Evolutionary conservation across 2,888 invertebrate species (phyloP).

Genomic region (Hypolimnas misippus): DNA sequence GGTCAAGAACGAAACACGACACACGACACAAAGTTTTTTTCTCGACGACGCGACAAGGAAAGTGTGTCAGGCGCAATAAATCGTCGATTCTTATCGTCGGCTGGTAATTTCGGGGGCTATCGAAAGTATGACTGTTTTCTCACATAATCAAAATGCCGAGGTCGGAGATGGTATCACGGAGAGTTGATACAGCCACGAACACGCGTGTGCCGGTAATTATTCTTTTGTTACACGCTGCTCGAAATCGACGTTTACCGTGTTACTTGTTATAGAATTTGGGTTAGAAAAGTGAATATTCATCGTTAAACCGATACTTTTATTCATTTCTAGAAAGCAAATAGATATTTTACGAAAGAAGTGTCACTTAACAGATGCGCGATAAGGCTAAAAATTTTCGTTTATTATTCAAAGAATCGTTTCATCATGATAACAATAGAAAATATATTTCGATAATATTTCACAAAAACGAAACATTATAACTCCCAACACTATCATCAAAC

Average conservation of each 20-base stretch:
- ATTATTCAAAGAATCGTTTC: no score
- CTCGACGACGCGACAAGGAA: slow-evolving; percentile 55
- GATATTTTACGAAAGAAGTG: background rate
- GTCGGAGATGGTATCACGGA: slow-evolving; percentile 42
- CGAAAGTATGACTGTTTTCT: slow-evolving; percentile 59
- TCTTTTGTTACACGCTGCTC: slow-evolving; percentile 24
- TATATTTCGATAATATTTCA: background rate
- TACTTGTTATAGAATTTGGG: slow-evolving; percentile 27
- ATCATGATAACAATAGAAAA: no score
- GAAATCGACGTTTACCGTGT: slow-evolving; percentile 28
- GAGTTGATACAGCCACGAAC: slow-evolving; percentile 31
- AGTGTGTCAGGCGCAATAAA: slow-evolving; percentile 66
- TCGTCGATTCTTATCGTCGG: slow-evolving; percentile 55
- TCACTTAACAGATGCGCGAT: background rate
- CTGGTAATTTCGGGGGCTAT: slow-evolving; percentile 56
- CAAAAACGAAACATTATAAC: background rate
- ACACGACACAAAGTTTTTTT: slow-evolving; percentile 46
- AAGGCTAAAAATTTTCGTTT: no score
- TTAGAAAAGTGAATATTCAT: slow-evolving; percentile 38
- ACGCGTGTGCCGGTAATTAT: slow-evolving; percentile 28
- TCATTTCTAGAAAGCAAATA: background rate
- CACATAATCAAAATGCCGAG: slow-evolving; percentile 45
- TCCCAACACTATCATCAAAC: no score
- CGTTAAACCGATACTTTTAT: slow-evolving; percentile 2
- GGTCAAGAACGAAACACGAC: slow-evolving; percentile 44